Conservation (phyloP, 2,113 vertebrate genomes). For the Toxotes chatareus region DNA sequence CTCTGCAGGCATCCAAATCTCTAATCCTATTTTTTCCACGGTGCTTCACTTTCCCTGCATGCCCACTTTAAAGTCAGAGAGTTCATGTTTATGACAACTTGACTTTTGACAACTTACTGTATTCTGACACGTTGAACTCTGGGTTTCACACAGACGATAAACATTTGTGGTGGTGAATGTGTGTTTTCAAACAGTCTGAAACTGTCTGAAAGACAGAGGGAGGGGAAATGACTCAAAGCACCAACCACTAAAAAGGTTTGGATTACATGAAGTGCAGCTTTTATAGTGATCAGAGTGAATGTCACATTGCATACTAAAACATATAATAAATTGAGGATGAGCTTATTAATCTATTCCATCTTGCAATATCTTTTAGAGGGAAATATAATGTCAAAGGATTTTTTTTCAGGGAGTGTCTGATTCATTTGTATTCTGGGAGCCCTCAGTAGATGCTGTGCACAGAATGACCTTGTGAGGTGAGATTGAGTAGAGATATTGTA, state of each 20-base stretch:
- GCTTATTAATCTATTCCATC: constrained; percentile 6
- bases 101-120: background rate
- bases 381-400: constrained; percentile 15
- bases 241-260: background rate
- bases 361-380: constrained; percentile 22
- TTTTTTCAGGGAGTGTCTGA: background rate
- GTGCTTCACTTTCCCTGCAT: constrained; percentile 5
- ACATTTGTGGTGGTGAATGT: background rate
- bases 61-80: background rate
- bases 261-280: background rate
- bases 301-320: background rate
- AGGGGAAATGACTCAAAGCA: background rate
- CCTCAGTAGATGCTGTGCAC: background rate
- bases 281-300: constrained; percentile 21
- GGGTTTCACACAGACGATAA: background rate
- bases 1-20: constrained; percentile 8
- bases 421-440: constrained; percentile 43
- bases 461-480: constrained; percentile 28
- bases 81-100: background rate
- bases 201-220: background rate
- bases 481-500: constrained; percentile 32
- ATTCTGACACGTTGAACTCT: background rate
- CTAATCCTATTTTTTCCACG: constrained; percentile 23
- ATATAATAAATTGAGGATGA: background rate
- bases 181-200: background rate